A percentile compares a stretch with the other conserved stretches of the same genome.
These are phyloP conservation scores for Ellobius talpinus DNA, from an alignment of 2,113 vertebrate genomes.

Conservation along the genomic window DNA sequence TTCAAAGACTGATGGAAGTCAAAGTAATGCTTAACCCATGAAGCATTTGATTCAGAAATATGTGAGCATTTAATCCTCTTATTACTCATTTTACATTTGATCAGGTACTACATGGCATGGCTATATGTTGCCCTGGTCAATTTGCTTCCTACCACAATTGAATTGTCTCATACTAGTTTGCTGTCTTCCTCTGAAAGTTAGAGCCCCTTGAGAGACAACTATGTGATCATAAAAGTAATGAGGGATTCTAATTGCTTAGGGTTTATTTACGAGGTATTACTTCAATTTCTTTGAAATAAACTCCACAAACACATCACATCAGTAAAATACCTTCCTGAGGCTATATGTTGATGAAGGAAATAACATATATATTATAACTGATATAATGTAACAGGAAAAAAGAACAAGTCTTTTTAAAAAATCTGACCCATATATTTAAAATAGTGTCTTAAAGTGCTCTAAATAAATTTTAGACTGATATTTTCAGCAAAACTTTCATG, in stretches of 20 bases:
- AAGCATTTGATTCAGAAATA: not conserved
- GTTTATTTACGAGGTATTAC: not conserved
- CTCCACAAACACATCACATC: not conserved
- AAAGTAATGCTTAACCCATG: constrained; percentile 1
- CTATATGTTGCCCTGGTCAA: constrained; percentile 1
- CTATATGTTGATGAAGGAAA: not conserved
- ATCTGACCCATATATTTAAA: not conserved
- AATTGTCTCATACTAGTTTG: not conserved
- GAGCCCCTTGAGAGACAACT: not conserved
- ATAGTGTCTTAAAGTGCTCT: not conserved
- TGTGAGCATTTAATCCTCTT: constrained; percentile 10
- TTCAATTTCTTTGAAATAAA: not conserved
- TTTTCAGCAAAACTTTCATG: not conserved
- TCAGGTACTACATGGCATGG: constrained; percentile 32
- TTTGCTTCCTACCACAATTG: constrained; percentile 6
- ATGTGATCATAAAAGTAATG: not conserved
- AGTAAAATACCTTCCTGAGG: not conserved
- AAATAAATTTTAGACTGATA: not conserved
- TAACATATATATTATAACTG: not conserved
- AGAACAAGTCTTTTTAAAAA: not conserved
- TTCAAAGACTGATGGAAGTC: not conserved
- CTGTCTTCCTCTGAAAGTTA: not conserved
- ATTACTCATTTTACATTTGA: constrained; percentile 66
- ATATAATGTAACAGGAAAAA: not conserved
- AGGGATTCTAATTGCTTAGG: not conserved